Conservation (phyloP, 2,888 invertebrate species). For the Tiliacea citrago region DNA sequence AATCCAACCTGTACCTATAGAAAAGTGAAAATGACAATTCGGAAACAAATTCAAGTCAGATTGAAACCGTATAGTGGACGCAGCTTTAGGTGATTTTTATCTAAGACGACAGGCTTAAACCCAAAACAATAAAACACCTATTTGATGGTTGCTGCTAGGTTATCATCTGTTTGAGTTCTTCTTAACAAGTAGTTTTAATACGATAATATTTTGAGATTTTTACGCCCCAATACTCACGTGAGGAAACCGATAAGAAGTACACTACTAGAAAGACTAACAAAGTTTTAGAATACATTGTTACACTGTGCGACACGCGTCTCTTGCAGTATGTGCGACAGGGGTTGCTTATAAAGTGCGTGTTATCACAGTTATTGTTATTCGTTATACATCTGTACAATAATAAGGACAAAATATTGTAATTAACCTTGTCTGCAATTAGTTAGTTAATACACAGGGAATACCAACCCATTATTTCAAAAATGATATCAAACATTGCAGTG, state of each 20-base stretch:
- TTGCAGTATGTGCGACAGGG: neutral
- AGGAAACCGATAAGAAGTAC: neutral
- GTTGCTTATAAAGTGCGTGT: neutral
- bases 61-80: neutral
- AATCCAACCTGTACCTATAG: no score
- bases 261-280: conserved; percentile 6
- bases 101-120: neutral
- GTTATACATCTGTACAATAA: neutral
- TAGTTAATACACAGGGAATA: neutral
- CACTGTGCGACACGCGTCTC: neutral
- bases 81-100: neutral
- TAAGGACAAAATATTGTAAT: neutral
- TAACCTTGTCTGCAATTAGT: neutral
- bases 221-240: neutral
- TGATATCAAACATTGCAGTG: neutral
- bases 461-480: neutral
- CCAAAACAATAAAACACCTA: neutral
- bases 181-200: neutral
- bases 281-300: conserved; percentile 12
- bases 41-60: neutral
- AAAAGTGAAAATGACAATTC: neutral
- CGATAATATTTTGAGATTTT: neutral
- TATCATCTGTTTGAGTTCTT: neutral
- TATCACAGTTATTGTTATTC: conserved; percentile 5
- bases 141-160: neutral